Conservation (phyloP, 2,113 vertebrate species). For the Sclerurus mexicanus region DNA sequence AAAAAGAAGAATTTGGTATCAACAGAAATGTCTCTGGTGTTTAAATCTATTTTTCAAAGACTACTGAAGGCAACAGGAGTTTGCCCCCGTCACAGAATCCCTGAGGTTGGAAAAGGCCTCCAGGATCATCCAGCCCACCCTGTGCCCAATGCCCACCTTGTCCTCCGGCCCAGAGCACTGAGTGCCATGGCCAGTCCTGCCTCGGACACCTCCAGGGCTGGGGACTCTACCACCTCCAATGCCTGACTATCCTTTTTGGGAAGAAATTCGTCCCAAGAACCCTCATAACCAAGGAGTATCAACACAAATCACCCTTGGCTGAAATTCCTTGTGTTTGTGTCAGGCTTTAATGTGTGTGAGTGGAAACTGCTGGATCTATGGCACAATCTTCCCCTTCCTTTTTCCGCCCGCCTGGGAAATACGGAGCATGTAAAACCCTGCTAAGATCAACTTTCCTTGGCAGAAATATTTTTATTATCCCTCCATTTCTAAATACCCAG, state of each 20-base stretch:
- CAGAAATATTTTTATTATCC: conserved; percentile 59
- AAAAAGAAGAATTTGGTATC: neutral
- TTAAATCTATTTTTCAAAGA: neutral
- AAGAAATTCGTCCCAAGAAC: neutral
- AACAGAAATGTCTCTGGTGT: neutral
- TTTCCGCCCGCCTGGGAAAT: conserved; percentile 45
- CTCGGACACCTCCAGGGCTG: neutral
- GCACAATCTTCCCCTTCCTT: neutral
- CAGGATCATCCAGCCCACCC: neutral
- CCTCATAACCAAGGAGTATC: neutral
- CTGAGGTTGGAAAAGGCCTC: neutral
- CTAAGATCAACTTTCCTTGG: conserved; percentile 37
- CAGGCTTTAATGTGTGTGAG: neutral
- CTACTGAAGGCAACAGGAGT: neutral
- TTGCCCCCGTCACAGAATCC: neutral
- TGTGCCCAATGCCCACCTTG: neutral
- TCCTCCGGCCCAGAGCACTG: neutral
- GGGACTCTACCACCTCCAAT: neutral
- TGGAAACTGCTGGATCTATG: neutral
- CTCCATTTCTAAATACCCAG: conserved; percentile 8
- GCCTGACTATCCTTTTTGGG: neutral
- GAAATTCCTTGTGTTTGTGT: neutral
- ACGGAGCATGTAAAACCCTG: conserved; percentile 33
- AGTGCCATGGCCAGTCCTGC: accelerated
- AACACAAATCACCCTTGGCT: neutral